A percentile compares a stretch with the other conserved stretches of the same genome.
These are phyloP conservation scores for Mareca penelope DNA, from an alignment of 2,797 vertebrate genomes.

Conservation along the genomic window DNA sequence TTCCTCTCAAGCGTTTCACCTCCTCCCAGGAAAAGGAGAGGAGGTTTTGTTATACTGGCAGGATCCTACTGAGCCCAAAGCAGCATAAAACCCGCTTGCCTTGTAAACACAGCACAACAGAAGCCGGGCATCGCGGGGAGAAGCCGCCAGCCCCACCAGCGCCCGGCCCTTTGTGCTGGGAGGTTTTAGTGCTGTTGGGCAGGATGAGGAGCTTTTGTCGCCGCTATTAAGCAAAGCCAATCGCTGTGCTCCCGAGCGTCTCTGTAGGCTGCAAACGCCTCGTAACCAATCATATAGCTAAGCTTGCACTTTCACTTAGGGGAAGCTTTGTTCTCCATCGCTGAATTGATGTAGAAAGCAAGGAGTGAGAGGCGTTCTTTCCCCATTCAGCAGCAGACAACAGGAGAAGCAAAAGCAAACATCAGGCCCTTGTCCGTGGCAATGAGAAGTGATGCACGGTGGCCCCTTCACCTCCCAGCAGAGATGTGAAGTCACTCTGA, in stretches of 20 bases:
- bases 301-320: background rate
- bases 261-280: background rate
- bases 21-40: background rate
- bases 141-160: background rate
- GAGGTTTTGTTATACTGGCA: background rate
- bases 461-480: background rate
- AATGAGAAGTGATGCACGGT: background rate
- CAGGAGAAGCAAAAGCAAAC: background rate
- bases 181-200: background rate
- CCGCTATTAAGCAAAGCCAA: background rate
- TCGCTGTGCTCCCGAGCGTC: background rate
- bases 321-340: background rate
- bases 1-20: background rate
- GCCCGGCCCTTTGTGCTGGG: background rate
- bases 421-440: background rate
- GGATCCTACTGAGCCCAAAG: background rate
- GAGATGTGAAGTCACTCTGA: background rate
- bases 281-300: background rate
- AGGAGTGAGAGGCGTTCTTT: background rate
- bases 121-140: background rate
- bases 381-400: background rate
- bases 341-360: background rate
- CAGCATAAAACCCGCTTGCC: background rate
- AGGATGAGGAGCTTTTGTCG: conserved; percentile 33
- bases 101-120: background rate